Base-by-base conservation (phyloP, 2,113 vertebrate genomes). In the Crotalus viridis region DNA sequence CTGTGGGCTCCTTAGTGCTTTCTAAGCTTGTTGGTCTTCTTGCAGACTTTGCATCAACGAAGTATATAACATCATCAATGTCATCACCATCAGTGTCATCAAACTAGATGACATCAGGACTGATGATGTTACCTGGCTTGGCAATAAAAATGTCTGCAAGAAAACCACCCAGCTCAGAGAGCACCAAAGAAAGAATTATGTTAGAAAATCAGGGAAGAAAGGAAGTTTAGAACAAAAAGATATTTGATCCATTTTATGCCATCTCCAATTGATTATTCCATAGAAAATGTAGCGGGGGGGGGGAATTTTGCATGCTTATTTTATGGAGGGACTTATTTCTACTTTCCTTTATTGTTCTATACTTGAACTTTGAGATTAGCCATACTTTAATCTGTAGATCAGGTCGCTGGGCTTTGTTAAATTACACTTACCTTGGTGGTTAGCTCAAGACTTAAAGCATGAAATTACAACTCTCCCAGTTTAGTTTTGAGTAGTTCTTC, bases 391-490 rank as follows among this genome's bases (percentile, higher is more conserved):
- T 46, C 28, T 57, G 55, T 17, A 13, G 52, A 46, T 55, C 7
- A 56, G 39, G 33, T 55, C 3, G 21, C 51, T 48, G 17, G 17
- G 17, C 57, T 87, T 64, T 55, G 92, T 93, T 64, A 57, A 33
- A 91, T 91, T 85, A 64, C 26, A 92, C 33, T 87, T 55, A 17
- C 46, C 92, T 87, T 24, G 74, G 88, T 91, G n/a, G 86, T 90
- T 89, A 64, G 46, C 33, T 85, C 61, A 1, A 85, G 93, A 28
- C 3, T n/a, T 15, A 52, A 33, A 56, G 26, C 19, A 4, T 89
- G 52, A 33, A 21, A 10, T 21, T 87, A 51, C 87, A 24, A 87
- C 87, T 56, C 17, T n/a, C 54, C 5, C 52, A 39, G 17, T 55
- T 33, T 22, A 17, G 17, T 55, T 54, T 33, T 56, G 54, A 10